Percentiles rank a stretch among this genome's conserved stretches.
Evolutionary conservation across 1,140 invertebrate species (phyloP).

Genomic region (Zaprionus africanus): DNA sequence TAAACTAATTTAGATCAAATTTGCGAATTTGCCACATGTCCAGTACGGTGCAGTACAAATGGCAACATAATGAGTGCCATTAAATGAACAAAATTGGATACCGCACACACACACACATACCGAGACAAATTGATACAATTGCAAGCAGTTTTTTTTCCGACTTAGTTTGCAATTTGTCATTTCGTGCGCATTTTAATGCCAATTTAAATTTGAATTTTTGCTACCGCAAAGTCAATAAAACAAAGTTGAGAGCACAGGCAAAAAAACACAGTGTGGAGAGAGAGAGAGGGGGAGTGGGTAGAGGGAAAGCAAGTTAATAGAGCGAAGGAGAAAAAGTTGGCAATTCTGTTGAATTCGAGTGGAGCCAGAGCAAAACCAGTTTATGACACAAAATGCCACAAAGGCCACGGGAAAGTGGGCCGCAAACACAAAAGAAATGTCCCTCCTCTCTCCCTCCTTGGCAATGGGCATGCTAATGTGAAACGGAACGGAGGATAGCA

Average conservation of each 20-base stretch:
- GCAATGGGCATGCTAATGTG: constrained; percentile 33
- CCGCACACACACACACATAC: constrained; percentile 14
- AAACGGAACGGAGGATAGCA: not conserved
- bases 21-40: constrained; percentile 37
- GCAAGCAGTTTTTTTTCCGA: constrained; percentile 31
- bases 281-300: not conserved
- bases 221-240: constrained; percentile 65
- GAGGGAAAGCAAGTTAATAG: constrained; percentile 24
- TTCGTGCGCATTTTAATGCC: constrained; percentile 63
- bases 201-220: constrained; percentile 51
- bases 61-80: constrained; percentile 62
- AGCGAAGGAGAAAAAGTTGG: constrained; percentile 32
- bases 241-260: constrained; percentile 39
- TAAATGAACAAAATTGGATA: constrained; percentile 49
- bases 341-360: constrained; percentile 40
- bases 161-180: constrained; percentile 71
- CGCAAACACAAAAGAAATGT: constrained; percentile 11
- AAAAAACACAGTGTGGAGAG: not conserved
- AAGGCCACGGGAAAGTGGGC: constrained; percentile 40
- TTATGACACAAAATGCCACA: constrained; percentile 55
- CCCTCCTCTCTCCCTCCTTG: not conserved
- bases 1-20: constrained; percentile 70
- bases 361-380: constrained; percentile 54
- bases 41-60: constrained; percentile 40
- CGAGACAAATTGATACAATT: constrained; percentile 48